These are phyloP conservation scores for Eupeodes luniger DNA, from an alignment of 2,888 invertebrate species.

Conservation along the genomic window DNA sequence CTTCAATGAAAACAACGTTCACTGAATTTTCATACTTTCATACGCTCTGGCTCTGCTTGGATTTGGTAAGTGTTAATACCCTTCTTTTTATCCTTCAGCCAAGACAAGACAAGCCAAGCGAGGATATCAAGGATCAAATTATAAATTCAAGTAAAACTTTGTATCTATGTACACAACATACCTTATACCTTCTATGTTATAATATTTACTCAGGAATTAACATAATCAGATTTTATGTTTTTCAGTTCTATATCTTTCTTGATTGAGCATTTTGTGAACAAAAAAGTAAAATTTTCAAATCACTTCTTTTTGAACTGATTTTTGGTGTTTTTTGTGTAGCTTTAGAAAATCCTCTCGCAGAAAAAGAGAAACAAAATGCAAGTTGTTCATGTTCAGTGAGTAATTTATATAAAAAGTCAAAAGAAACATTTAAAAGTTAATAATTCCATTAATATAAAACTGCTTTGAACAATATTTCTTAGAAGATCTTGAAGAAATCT, in stretches of 20 bases:
- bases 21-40: constrained; percentile 22
- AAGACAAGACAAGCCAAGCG: not conserved
- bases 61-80: constrained; percentile 38
- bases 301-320: constrained; percentile 1
- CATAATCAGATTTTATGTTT: constrained; percentile 74
- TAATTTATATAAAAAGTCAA: too few relatives aligned
- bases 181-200: not conserved
- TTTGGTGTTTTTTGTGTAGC: not conserved
- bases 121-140: constrained; percentile 72
- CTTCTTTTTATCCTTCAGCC: constrained; percentile 26
- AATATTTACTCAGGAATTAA: constrained; percentile 66
- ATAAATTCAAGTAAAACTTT: constrained; percentile 74
- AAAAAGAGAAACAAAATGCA: not conserved
- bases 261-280: constrained; percentile 15
- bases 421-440: too few relatives aligned
- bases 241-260: constrained; percentile 25
- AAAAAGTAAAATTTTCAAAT: not conserved
- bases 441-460: too few relatives aligned
- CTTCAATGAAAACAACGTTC: constrained; percentile 55
- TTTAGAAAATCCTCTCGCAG: not conserved
- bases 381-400: not conserved
- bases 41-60: too few relatives aligned
- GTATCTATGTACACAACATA: constrained; percentile 11
- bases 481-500: too few relatives aligned
- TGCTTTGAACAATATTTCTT: too few relatives aligned